A percentile compares a stretch with the other conserved stretches of the same genome.
Conservation (phyloP, 2,888 invertebrate genomes). For the Himalopsyche anomala region DNA sequence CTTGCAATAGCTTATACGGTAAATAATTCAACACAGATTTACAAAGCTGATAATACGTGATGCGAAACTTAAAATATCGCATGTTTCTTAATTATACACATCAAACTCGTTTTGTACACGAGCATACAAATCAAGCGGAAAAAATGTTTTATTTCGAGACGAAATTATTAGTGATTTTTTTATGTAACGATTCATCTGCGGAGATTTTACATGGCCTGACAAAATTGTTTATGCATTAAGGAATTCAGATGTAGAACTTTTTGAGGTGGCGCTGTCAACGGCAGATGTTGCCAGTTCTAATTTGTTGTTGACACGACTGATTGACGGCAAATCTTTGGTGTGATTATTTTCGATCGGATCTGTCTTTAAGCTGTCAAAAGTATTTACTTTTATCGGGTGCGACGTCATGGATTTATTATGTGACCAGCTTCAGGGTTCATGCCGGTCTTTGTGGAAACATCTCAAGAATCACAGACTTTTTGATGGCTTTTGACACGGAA, state of each 20-base stretch:
- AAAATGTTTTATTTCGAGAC: background rate
- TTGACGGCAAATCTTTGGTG: conserved; percentile 12
- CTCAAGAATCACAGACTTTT: no score
- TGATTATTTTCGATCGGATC: conserved; percentile 11
- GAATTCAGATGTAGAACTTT: background rate
- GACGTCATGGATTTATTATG: background rate
- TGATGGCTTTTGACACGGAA: no score
- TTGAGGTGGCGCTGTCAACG: background rate
- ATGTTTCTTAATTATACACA: no score
- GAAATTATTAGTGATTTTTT: no score
- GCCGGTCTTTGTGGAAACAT: no score
- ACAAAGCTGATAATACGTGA: no score
- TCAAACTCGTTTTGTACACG: no score
- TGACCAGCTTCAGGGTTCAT: background rate
- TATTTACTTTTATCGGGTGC: background rate
- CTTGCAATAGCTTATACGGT: no score
- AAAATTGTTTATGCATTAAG: background rate
- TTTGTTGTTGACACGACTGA: conserved; percentile 9
- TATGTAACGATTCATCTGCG: background rate
- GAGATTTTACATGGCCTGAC: background rate
- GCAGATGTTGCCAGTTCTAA: conserved; percentile 10
- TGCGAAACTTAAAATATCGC: no score
- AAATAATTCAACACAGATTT: no score
- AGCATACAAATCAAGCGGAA: background rate
- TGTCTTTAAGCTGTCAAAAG: conserved; percentile 10